Conservation (phyloP, 2,888 invertebrate genomes). For the Xanthostigma xanthostigma region DNA sequence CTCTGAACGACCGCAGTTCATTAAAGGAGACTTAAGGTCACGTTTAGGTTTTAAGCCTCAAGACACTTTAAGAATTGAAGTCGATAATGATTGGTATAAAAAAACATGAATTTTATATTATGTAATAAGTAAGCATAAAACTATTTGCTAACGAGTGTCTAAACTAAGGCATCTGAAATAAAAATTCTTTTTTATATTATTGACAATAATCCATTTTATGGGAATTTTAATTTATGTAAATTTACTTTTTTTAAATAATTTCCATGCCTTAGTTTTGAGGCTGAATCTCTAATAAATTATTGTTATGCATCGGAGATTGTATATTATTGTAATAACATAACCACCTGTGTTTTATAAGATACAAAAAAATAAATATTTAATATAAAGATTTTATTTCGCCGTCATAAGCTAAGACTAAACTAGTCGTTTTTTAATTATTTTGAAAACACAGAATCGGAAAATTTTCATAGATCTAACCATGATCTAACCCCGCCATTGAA, state of each 20-base stretch:
- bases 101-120: slow-evolving; percentile 11
- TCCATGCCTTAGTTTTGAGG: too few species aligned
- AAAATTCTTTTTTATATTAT: neutral
- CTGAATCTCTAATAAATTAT: too few species aligned
- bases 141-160: neutral
- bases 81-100: slow-evolving; percentile 22
- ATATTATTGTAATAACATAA: too few species aligned
- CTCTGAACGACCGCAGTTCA: slow-evolving; percentile 19
- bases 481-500: too few species aligned
- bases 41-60: slow-evolving; percentile 10
- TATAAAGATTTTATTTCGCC: too few species aligned
- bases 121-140: neutral
- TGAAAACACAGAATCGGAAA: too few species aligned
- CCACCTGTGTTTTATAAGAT: too few species aligned
- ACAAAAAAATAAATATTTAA: too few species aligned
- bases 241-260: slow-evolving; percentile 1
- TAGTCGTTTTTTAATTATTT: too few species aligned
- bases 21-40: slow-evolving; percentile 10
- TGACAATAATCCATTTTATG: neutral
- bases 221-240: neutral
- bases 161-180: neutral
- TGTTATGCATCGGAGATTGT: too few species aligned
- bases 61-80: slow-evolving; percentile 24
- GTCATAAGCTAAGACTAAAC: too few species aligned
- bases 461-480: too few species aligned